Conservation (phyloP, 2,888 invertebrate species). For the Cerceris rybyensis region DNA sequence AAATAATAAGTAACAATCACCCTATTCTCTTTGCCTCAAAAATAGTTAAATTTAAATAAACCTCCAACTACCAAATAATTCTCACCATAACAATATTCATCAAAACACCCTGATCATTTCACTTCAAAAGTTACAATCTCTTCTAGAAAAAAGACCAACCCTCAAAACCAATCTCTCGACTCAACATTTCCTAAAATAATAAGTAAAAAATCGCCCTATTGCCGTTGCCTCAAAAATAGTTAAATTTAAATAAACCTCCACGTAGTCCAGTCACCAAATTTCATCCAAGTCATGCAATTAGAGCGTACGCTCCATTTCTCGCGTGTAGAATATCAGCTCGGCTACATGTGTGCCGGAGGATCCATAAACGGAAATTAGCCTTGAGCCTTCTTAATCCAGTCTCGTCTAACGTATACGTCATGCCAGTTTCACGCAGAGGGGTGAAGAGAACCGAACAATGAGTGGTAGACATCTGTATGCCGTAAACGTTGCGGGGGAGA, state of each 20-base stretch:
- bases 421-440: slow-evolving; percentile 21
- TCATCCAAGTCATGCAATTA: not conserved
- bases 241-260: not conserved
- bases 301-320: not conserved
- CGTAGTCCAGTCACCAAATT: not conserved
- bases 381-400: slow-evolving; percentile 46
- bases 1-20: not conserved
- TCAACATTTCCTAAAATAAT: not conserved
- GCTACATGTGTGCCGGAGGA: slow-evolving; percentile 9
- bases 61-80: too few species aligned
- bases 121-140: too few species aligned
- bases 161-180: too few species aligned
- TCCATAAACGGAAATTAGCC: slow-evolving; percentile 48
- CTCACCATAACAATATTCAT: too few species aligned
- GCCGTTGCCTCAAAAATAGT: not conserved
- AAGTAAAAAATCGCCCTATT: not conserved
- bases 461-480: slow-evolving; percentile 48
- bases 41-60: too few species aligned
- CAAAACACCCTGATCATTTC: too few species aligned
- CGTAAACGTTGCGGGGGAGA: slow-evolving; percentile 52
- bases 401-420: slow-evolving; percentile 26
- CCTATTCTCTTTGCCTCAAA: too few species aligned
- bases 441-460: slow-evolving; percentile 35
- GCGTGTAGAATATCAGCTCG: not conserved
- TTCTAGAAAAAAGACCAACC: too few species aligned